Conservation (phyloP, 1,140 invertebrate genomes). For the Caenorhabditis latens region DNA sequence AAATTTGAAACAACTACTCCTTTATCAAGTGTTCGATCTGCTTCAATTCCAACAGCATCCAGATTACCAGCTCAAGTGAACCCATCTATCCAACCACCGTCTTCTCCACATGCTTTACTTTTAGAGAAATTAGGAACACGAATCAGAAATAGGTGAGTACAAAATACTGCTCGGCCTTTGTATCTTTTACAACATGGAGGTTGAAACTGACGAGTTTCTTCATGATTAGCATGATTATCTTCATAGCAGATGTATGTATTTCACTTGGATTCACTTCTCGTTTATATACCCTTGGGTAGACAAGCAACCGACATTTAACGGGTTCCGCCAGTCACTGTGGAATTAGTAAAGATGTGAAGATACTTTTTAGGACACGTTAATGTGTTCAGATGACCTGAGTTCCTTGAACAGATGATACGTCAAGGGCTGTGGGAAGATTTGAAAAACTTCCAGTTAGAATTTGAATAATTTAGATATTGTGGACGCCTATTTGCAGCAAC, state of each 20-base stretch:
- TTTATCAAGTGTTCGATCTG: conserved; percentile 21
- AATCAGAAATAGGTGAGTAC: conserved; percentile 4
- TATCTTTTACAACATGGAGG: conserved; percentile 32
- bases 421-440: too few relatives aligned
- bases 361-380: not conserved
- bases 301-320: not conserved
- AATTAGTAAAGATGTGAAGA: not conserved
- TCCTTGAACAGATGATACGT: too few relatives aligned
- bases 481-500: too few relatives aligned
- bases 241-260: not conserved
- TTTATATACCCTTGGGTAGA: not conserved
- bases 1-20: conserved; percentile 24
- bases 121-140: conserved; percentile 8
- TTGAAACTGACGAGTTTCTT: conserved; percentile 22
- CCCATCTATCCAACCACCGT: not conserved
- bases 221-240: conserved; percentile 29
- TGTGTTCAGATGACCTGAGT: too few relatives aligned
- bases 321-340: conserved; percentile 22
- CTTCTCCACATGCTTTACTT: conserved; percentile 24
- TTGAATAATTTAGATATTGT: too few relatives aligned
- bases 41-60: conserved; percentile 18
- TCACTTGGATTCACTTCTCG: not conserved
- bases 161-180: not conserved
- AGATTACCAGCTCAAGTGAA: not conserved
- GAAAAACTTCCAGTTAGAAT: too few relatives aligned